Evolutionary conservation across 2,797 vertebrate species (phyloP).

Genomic region (Novumbra hubbsi): DNA sequence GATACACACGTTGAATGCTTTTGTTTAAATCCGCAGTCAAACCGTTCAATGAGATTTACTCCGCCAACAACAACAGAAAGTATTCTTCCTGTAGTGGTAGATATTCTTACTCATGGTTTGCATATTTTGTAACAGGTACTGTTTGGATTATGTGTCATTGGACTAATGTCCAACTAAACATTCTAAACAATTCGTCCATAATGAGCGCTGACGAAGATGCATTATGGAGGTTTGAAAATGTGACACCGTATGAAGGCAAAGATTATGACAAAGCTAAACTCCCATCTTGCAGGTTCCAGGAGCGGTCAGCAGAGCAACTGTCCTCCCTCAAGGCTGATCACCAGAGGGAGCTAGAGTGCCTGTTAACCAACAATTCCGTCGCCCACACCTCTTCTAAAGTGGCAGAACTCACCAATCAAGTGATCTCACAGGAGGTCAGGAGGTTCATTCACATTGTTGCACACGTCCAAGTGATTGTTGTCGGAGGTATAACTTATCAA

Average conservation of each 20-base stretch:
- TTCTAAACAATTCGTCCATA: too few relatives aligned
- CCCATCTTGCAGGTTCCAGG: slow-evolving; percentile 69
- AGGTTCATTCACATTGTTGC: background rate
- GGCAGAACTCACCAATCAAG: slow-evolving; percentile 79
- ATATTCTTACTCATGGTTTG: too few relatives aligned
- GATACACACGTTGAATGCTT: background rate
- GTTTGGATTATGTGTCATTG: too few relatives aligned
- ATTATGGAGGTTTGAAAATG: too few relatives aligned
- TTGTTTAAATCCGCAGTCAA: background rate
- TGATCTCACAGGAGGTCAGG: slow-evolving; percentile 83
- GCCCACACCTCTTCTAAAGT: slow-evolving; percentile 86
- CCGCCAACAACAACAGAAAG: too few relatives aligned
- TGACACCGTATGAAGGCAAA: too few relatives aligned
- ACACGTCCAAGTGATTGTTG: background rate
- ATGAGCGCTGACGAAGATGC: too few relatives aligned
- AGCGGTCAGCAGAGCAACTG: slow-evolving; percentile 70
- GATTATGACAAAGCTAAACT: too few relatives aligned
- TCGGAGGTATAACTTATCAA: background rate
- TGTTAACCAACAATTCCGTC: slow-evolving; percentile 77
- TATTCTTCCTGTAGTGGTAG: too few relatives aligned
- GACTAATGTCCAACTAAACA: too few relatives aligned
- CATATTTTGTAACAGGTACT: too few relatives aligned
- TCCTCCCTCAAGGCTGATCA: slow-evolving; percentile 77
- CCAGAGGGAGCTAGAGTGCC: slow-evolving; percentile 76
- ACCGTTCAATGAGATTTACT: background rate